Base-by-base conservation (phyloP, 2,888 invertebrate genomes). In the Criorhina ranunculi region DNA sequence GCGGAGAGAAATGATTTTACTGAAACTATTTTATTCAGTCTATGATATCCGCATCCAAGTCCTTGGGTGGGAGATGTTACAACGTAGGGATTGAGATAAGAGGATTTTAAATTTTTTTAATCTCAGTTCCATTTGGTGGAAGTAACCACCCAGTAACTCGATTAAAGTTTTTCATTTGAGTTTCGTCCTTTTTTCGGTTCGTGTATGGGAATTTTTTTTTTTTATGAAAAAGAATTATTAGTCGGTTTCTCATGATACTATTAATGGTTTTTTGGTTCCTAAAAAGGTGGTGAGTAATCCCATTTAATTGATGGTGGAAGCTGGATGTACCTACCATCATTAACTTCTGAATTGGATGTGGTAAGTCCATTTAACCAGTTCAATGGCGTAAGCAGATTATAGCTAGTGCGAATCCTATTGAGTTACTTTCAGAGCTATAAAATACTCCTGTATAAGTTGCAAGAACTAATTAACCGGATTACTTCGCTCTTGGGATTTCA, bases 21-120 rank as follows among this genome's bases (percentile, higher is more conserved):
- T 24, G 29, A 66, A 76, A 76, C 59, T 59, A 59, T 76, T 66
- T 67, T 44, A 49, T 67, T 33, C 49, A 40, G 57, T 76, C 46
- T 29, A 57, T 66, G 57, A 57, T 66, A 57, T 57, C 51, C 62
- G 2, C 53, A 53, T 40, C 44, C 24, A 53, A 15, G 62, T 19
- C 24, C 24, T 9, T 15, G 12, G 24, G 17, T n/a, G 11, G 46
- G 12, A 35, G 12, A 19, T 33, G 19, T 67, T 51, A 33, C 12
- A 64, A 46, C 53, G 44, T 33, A n/a, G 42, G 60, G 51, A 69
- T 69, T 51, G 33, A n/a, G 51, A 42, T 66, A 75, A 75, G 64
- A 55, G 75, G 75, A 66, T 75, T 75, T 57, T 15, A 37, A 33
- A 33, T 11, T 44, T 57, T 44, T 55, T 57, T 69, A 44, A 60